phyloP scores from a whole-genome alignment of 1,140 invertebrate species.

The Tetranychus cinnabarinus region DNA sequence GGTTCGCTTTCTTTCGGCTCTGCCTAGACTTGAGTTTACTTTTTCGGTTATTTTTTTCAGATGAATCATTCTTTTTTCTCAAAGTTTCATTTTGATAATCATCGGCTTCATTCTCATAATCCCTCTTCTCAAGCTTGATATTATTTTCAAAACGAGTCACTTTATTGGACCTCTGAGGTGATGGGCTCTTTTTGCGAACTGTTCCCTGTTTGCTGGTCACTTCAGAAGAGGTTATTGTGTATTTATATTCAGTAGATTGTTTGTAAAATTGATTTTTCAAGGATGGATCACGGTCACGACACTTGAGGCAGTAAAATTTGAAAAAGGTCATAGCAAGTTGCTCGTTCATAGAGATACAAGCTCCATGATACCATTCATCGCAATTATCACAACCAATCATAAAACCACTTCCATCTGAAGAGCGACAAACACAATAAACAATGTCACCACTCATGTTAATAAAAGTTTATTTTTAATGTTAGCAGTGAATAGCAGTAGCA shows the following conservation, averaged over 20 bases:
- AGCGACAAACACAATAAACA: constrained; percentile 80
- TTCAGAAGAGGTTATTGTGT: neutral
- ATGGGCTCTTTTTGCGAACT: neutral
- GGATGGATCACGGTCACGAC: constrained; percentile 43
- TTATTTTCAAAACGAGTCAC: neutral
- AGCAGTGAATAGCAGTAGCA: too few species aligned
- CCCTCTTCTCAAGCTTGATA: neutral
- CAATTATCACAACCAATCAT: constrained; percentile 96
- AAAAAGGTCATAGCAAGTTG: constrained; percentile 76
- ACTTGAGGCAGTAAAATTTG: constrained; percentile 55
- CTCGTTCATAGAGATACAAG: constrained; percentile 83
- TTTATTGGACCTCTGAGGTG: neutral
- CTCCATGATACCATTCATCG: constrained; percentile 96
- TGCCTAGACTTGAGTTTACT: neutral
- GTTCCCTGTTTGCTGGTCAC: neutral
- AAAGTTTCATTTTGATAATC: constrained; percentile 4
- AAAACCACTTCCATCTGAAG: constrained; percentile 70
- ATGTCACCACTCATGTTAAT: constrained; percentile 22
- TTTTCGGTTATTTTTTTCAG: neutral
- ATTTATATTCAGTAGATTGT: neutral
- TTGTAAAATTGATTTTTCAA: constrained; percentile 49
- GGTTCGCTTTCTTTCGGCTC: neutral
- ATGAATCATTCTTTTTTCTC: neutral
- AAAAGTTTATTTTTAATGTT: neutral
- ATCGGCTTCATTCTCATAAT: constrained; percentile 3